Conservation (phyloP, 1,140 invertebrate genomes). For the Procambarus virginalis region DNA sequence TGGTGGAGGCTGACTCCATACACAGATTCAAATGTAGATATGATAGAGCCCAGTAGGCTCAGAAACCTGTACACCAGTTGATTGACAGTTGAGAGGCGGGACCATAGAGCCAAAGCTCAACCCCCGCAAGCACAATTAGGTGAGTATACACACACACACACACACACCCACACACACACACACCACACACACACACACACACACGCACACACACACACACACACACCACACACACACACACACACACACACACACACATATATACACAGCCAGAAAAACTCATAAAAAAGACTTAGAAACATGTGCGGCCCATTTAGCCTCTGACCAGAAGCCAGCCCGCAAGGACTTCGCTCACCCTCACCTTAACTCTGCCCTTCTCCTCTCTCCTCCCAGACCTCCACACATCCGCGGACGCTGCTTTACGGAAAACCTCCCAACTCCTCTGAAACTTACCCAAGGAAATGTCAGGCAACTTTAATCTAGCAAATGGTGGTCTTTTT, state of each 20-base stretch:
- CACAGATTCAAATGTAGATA: no score
- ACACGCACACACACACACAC: not conserved
- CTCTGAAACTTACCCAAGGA: constrained; percentile 31
- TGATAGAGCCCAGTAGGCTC: no score
- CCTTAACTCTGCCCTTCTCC: not conserved
- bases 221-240: not conserved
- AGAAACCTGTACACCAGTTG: no score
- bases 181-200: no score
- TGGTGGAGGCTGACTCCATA: no score
- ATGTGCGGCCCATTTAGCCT: constrained; percentile 52
- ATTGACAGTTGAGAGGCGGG: no score
- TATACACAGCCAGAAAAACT: not conserved
- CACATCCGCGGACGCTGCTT: not conserved
- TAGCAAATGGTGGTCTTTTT: constrained; percentile 67
- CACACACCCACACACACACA: no score
- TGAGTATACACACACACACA: no score
- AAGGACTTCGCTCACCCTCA: constrained; percentile 11
- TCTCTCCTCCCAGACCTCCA: not conserved
- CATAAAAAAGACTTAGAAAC: constrained; percentile 23
- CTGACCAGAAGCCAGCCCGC: constrained; percentile 22
- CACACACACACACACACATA: not conserved
- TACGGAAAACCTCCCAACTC: not conserved
- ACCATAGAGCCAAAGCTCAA: no score
- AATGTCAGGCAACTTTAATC: constrained; percentile 67
- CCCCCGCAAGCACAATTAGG: no score